Conservation (phyloP, 2,113 vertebrate genomes). For the Caloenas nicobarica region DNA sequence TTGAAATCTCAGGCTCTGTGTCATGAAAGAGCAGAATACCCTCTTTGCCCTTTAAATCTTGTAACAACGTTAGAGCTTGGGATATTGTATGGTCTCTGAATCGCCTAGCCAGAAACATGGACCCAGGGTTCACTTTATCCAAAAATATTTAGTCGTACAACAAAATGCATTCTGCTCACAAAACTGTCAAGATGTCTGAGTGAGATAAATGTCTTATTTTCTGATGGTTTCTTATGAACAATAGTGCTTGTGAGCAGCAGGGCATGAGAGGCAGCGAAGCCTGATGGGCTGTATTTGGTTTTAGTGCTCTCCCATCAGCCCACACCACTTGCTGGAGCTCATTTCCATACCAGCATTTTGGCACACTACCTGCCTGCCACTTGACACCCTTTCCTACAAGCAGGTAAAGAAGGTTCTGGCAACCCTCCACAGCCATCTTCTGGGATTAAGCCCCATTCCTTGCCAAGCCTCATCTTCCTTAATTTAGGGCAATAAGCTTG, state of each 20-base stretch:
- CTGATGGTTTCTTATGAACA: background rate
- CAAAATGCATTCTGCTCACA: background rate
- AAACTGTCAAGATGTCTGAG: background rate
- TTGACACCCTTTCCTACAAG: background rate
- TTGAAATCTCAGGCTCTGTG: constrained; percentile 39
- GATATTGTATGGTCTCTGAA: background rate
- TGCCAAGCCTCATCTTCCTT: background rate
- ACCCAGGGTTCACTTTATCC: constrained; percentile 25
- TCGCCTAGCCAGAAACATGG: background rate
- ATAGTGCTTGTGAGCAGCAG: background rate
- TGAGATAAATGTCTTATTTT: constrained; percentile 16
- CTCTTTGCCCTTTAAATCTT: constrained; percentile 43
- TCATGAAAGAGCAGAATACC: constrained; percentile 14
- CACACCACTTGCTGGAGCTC: background rate
- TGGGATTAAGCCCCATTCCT: background rate
- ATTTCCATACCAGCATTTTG: background rate
- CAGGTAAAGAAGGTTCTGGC: background rate
- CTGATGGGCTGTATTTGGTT: background rate
- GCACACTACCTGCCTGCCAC: background rate
- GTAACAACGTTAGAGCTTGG: constrained; percentile 1
- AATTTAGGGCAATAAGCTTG: background rate
- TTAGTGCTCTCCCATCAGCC: background rate
- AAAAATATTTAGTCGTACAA: constrained; percentile 33
- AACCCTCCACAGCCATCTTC: background rate
- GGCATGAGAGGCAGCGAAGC: background rate